Percentiles rank a stretch among this genome's conserved stretches.
phyloP scores from a whole-genome alignment of 2,113 vertebrate genomes.

The Labeo rohita region DNA sequence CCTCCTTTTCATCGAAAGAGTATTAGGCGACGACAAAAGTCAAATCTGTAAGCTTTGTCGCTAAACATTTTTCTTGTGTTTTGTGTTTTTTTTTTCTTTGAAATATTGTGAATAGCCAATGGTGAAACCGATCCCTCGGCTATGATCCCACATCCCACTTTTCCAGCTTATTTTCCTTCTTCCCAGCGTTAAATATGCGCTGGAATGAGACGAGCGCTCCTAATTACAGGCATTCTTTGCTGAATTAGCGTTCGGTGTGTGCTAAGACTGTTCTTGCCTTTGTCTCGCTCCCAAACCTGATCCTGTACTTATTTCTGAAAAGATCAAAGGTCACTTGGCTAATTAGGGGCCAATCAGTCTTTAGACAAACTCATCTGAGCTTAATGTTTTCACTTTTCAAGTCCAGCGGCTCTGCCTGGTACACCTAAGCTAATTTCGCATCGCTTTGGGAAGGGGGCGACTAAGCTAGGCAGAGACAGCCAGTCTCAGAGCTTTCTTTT shows the following conservation, averaged over 20 bases:
- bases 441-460: conserved; percentile 60
- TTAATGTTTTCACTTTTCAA: conserved; percentile 88
- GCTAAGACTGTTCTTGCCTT: conserved; percentile 86
- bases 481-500: conserved; percentile 85
- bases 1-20: not conserved
- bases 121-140: conserved; percentile 71
- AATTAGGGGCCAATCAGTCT: conserved; percentile 91
- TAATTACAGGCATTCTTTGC: conserved; percentile 96
- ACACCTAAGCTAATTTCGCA: conserved; percentile 87
- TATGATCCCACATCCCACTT: conserved; percentile 83
- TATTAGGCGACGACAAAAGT: conserved; percentile 21
- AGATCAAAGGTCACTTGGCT: conserved; percentile 92
- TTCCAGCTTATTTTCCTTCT: conserved; percentile 70
- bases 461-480: conserved; percentile 90
- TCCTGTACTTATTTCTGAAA: conserved; percentile 91
- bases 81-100: conserved; percentile 59
- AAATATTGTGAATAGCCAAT: conserved; percentile 43
- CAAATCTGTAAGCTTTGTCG: conserved; percentile 47
- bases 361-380: conserved; percentile 91
- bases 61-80: conserved; percentile 48
- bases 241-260: conserved; percentile 95
- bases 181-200: conserved; percentile 82
- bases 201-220: conserved; percentile 87
- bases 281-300: conserved; percentile 91
- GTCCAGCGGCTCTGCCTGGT: conserved; percentile 89